phyloP scores from a whole-genome alignment of 2,113 vertebrate genomes.

The Bombycilla garrulus region DNA sequence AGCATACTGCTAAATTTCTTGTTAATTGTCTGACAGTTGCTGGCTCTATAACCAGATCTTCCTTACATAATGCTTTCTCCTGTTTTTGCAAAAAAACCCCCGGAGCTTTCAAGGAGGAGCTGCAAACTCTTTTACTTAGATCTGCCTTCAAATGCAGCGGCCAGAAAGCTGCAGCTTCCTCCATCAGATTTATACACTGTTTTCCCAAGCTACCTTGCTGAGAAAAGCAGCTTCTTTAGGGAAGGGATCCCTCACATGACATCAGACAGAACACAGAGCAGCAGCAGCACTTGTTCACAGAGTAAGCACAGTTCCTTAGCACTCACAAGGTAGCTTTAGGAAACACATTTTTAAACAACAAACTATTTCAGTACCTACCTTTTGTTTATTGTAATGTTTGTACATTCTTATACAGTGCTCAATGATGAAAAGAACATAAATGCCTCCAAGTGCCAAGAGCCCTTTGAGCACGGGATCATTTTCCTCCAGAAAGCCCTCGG shows the following conservation, averaged over 20 bases:
- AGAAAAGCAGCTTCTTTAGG: neutral
- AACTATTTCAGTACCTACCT: slow-evolving; percentile 58
- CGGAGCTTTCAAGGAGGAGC: neutral
- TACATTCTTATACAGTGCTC: slow-evolving; percentile 96
- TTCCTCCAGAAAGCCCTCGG: slow-evolving; percentile 67
- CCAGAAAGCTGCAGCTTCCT: neutral
- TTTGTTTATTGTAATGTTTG: slow-evolving; percentile 90
- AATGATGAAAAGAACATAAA: slow-evolving; percentile 97
- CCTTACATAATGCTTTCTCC: neutral
- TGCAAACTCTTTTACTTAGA: neutral
- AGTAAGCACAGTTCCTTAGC: neutral
- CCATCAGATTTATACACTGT: neutral
- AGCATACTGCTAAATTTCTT: neutral
- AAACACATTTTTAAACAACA: fast-evolving
- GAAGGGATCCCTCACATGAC: neutral
- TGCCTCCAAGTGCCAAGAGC: slow-evolving; percentile 89
- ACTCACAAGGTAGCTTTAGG: neutral
- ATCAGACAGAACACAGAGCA: neutral
- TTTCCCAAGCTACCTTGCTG: neutral
- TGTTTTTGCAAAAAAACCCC: neutral
- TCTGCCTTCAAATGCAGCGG: neutral
- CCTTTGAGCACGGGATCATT: slow-evolving; percentile 97
- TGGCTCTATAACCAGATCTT: neutral
- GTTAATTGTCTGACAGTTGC: neutral
- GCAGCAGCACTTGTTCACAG: neutral